These are phyloP conservation scores for Mythimna loreyi DNA, from an alignment of 2,888 invertebrate genomes.

Conservation along the genomic window DNA sequence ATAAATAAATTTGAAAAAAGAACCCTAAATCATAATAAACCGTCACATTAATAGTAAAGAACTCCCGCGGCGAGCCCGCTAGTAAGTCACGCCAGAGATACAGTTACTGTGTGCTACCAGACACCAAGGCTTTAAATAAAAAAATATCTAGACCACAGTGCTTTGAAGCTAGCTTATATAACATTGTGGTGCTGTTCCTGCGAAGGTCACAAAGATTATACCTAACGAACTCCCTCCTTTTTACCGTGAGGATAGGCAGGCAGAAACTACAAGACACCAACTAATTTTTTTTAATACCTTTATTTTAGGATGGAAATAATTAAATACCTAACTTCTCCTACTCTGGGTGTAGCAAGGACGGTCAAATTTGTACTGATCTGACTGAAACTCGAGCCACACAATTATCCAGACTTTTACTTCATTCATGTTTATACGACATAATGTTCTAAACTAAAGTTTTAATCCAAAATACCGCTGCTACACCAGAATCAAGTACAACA, in stretches of 20 bases:
- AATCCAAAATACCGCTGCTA: background rate
- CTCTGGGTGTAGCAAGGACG: too few relatives aligned
- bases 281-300: too few relatives aligned
- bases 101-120: slow-evolving; percentile 35
- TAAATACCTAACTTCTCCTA: too few relatives aligned
- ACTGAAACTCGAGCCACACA: too few relatives aligned
- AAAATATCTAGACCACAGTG: slow-evolving; percentile 20
- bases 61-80: slow-evolving; percentile 51
- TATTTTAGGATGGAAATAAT: too few relatives aligned
- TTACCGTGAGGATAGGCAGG: too few relatives aligned
- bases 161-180: background rate
- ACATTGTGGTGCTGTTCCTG: background rate
- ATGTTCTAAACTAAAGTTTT: too few relatives aligned
- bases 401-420: too few relatives aligned
- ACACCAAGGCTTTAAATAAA: slow-evolving; percentile 21
- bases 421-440: too few relatives aligned
- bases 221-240: too few relatives aligned
- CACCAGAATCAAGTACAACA: background rate
- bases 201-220: background rate
- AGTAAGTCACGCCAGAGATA: slow-evolving; percentile 50
- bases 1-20: slow-evolving; percentile 12
- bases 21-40: slow-evolving; percentile 47
- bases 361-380: too few relatives aligned
- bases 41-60: slow-evolving; percentile 53
- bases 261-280: too few relatives aligned